Evolutionary conservation across 2,113 vertebrate genomes (phyloP), one percentile per base, ranked within the genome.

Genomic region (Zosterops pallidus): DNA sequence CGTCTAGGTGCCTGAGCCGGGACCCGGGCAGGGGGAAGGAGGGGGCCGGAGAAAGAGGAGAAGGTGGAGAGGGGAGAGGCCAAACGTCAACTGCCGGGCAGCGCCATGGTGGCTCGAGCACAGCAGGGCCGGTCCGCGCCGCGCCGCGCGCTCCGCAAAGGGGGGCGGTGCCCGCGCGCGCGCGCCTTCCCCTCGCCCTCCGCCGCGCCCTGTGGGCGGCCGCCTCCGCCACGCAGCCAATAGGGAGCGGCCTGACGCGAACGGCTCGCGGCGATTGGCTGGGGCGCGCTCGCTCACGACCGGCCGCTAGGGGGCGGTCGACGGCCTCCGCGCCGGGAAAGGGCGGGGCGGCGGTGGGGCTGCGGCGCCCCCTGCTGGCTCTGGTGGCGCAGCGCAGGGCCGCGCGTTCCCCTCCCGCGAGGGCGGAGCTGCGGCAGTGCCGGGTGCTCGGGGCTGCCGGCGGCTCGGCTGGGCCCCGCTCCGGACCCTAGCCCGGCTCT

Each of bases 121-220:
- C 74, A 37, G 71, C 75, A 52, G 28, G 9, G 85, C 85, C 24
- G 6, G 24, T 85, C 63, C 65, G 69, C 72, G 53, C 90, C 41
- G 71, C 88, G 53, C 41, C 47, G 11, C 82, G 94, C 95, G 88
- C 83, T 85, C 72, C 87, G 85, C 65, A 80, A 78, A 96, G 90
- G 60, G 86, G 75, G 29, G 55, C 5, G 3, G 15, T 12, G 7
- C 1, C 1, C 6, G 5, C 76, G 14, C 77, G 83, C 89, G 8
- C 13, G 23, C 46, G 24, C 25, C 13, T 78, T 44, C 79, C 71
- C 84, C 52, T 9, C 10, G 10, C 14, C 22, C 17, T 4, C 76
- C 96, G 25, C 55, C 21, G 14, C 15, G 20, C 44, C 93, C 94
- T 98, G 98, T 98, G 98, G 98, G 23, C 24, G 28, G 82, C 78